Base-by-base conservation (phyloP, 92 coral and sea anemone genomes). In the Heliopora coerulea region DNA sequence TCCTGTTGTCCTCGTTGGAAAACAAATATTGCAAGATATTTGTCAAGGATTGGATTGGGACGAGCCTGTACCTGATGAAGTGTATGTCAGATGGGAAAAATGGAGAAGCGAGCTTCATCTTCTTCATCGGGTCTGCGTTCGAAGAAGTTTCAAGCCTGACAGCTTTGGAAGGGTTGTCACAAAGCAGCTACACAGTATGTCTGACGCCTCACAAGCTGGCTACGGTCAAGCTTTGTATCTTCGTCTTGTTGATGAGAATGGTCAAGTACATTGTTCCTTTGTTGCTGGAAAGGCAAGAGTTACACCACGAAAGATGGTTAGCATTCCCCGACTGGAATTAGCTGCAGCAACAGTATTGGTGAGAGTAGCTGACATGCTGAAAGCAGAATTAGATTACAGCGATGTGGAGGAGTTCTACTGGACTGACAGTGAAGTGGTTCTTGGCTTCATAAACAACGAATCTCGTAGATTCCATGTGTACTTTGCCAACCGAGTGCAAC, bases 301-400 rank as follows among this genome's bases (percentile, higher is more conserved):
- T 20, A 67, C 87, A 1, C 85, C 91, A 18, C 68, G 67, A 21
- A 78, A 82, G 62, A 59, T 79, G 23, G 86, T 82, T 33, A 82
- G 84, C 59, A 73, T 86, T 39, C 84, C 86, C 2, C 49, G 84
- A 39, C 33, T 82, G 21, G 90, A 86, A 48, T 44, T 86, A 37
- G 62, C 90, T 10, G 87, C 90, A 14, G 90, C 87, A 6, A 75
- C 80, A 17, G 79, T 86, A 29, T 86, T 86, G 30, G 86, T 75
- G 6, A 78, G 72, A 62, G 65, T 79, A 27, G 80, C 79, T 64
- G 48, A 72, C 20, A 70, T 74, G 78, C 83, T 86, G 44, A 41
- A 77, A 62, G 39, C 65, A 82, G 42, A 37, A 67, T 35, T 86
- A 7, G 74, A 79, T 42, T 77, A 72, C 62, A 72, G 74, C 14